Conservation (phyloP, 2,797 vertebrate species). For the Sebastes iracundus region DNA sequence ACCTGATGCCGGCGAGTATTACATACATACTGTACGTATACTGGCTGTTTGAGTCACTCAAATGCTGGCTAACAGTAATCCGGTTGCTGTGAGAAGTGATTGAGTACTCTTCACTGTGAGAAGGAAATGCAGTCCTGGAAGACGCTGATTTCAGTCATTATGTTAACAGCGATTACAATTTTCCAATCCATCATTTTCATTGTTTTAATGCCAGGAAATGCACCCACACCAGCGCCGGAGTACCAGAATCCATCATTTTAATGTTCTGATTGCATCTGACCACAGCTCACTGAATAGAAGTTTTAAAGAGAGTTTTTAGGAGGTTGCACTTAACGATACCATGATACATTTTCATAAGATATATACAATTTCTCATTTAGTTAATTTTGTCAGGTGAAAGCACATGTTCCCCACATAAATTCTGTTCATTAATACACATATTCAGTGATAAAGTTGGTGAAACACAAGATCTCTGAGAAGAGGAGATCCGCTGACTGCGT, state of each 20-base stretch:
- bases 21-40: not conserved
- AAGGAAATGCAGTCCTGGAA: conserved; percentile 26
- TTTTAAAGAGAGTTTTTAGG: not conserved
- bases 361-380: not conserved
- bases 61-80: conserved; percentile 1
- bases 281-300: not conserved
- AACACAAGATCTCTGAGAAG: not conserved
- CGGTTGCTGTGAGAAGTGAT: conserved; percentile 1
- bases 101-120: not conserved
- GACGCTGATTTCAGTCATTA: conserved; percentile 44
- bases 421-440: not conserved
- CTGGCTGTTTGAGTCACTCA: not conserved
- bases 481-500: not conserved
- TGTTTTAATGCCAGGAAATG: conserved; percentile 60
- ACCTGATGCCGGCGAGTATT: conserved; percentile 9
- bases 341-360: not conserved
- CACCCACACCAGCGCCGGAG: conserved; percentile 31
- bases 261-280: conserved; percentile 36
- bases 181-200: conserved; percentile 55
- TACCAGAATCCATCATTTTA: conserved; percentile 45
- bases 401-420: not conserved
- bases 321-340: not conserved
- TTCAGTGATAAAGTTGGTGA: not conserved
- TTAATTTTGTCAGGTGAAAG: not conserved
- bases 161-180: conserved; percentile 31